Base-by-base conservation (phyloP, 2,113 vertebrate species). In the Chaetodon auriga region DNA sequence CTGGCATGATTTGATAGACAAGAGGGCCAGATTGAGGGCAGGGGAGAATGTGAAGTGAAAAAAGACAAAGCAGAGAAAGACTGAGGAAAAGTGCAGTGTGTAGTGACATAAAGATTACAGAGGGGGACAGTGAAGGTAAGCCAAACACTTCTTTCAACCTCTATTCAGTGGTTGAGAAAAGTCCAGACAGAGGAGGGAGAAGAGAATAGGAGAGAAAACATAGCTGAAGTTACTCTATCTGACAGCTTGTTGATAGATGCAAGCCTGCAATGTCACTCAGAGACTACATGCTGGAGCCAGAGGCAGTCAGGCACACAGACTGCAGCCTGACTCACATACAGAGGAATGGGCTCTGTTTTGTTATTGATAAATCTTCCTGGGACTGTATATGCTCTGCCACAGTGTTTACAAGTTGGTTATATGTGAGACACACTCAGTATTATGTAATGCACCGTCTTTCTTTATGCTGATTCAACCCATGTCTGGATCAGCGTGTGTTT, bases 191-290 rank as follows among this genome's bases (percentile, higher is more conserved):
- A 48, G 45, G 63, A 73, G 58, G 6, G n/a, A 45, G 71, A 54
- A 43, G 36, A 43, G 25, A 48, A 61, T 4, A 57, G 21, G 3
- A 36, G 35, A 49, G 71, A 51, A 19, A 23, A 45, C 78, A 55
- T 35, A 49, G 68, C 54, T 80, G 25, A 74, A 74, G 72, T 70
- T 74, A 55, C 11, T 87, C 36, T 53, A 23, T 89, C 68, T 83
- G 89, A 87, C 84, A 88, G 85, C 74, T 81, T 84, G 87, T 88
- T 89, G 91, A 92, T 79, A 74, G 89, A 83, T 81, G 69, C 45
- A 87, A 71, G 85, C 55, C 82, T 85, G 90, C 75, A 66, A 21
- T 70, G 55, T 77, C 81, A 62, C 62, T 84, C 83, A 71, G 78
- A 65, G 81, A 30, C 62, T 69, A 30, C 8, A 18, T 54, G 68